A percentile compares a stretch with the other conserved stretches of the same genome.
Evolutionary conservation across 2,888 invertebrate genomes (phyloP).

Genomic region (Acleris sparsana): DNA sequence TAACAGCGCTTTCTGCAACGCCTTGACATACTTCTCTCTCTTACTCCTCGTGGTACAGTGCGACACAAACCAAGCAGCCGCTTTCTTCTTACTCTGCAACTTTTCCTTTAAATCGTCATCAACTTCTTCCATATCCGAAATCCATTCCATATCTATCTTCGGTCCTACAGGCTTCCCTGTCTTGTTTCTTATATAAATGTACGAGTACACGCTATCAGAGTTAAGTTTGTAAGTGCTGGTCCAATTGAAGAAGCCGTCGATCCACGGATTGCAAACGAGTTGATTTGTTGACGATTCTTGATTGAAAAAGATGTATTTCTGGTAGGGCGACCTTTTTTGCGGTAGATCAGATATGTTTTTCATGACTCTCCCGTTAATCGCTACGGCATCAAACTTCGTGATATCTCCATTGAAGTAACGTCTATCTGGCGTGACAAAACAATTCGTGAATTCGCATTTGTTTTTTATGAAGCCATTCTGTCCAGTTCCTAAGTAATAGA

Average conservation of each 20-base stretch:
- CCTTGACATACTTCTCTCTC: conserved; percentile 51
- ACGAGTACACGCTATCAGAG: conserved; percentile 42
- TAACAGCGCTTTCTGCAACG: conserved; percentile 53
- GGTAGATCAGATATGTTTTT: conserved; percentile 31
- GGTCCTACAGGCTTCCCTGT: conserved; percentile 38
- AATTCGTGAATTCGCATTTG: conserved; percentile 37
- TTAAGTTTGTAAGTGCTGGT: conserved; percentile 44
- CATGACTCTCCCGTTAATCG: conserved; percentile 36
- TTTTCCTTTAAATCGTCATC: conserved; percentile 48
- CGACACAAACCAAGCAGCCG: conserved; percentile 77
- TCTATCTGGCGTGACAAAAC: conserved; percentile 36
- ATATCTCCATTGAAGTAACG: conserved; percentile 33
- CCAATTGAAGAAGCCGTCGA: conserved; percentile 45
- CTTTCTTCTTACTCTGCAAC: conserved; percentile 62
- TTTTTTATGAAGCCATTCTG: conserved; percentile 32
- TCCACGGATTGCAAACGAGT: conserved; percentile 39
- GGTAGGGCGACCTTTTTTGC: conserved; percentile 37
- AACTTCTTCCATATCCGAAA: conserved; percentile 30
- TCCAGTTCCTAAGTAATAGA: conserved; percentile 34
- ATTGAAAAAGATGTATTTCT: conserved; percentile 43
- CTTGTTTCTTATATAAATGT: conserved; percentile 40
- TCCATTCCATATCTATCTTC: conserved; percentile 37
- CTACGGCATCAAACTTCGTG: conserved; percentile 37
- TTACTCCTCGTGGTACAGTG: conserved; percentile 60
- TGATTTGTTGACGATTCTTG: conserved; percentile 43